Base-by-base conservation (phyloP, 64 coral and sea anemone species). In the Trachythela sp. region DNA sequence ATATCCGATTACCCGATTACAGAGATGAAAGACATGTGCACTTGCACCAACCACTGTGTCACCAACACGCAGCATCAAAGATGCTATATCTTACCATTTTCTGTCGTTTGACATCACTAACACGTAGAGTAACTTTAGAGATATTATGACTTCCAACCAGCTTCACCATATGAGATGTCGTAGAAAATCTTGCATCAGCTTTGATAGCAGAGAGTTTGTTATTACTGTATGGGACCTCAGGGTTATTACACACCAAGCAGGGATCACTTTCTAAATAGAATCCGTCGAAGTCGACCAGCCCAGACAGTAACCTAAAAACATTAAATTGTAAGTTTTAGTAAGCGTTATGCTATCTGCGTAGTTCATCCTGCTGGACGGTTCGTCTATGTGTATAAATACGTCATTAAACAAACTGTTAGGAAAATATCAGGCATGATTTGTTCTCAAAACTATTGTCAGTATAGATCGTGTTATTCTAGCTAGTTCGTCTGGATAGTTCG, bases 11-110 rank as follows among this genome's bases (percentile, higher is more conserved):
- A n/a, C n/a, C n/a, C n/a, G n/a, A n/a, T n/a, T n/a, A n/a, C n/a
- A n/a, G n/a, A n/a, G n/a, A n/a, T n/a, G n/a, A n/a, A n/a, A n/a
- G n/a, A n/a, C n/a, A n/a, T n/a, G n/a, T n/a, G n/a, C n/a, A n/a
- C n/a, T n/a, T n/a, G n/a, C n/a, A n/a, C n/a, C n/a, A n/a, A n/a
- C n/a, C n/a, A n/a, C n/a, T n/a, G n/a, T n/a, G n/a, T n/a, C n/a
- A n/a, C n/a, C n/a, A n/a, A n/a, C n/a, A n/a, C n/a, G n/a, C n/a
- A n/a, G n/a, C n/a, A n/a, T n/a, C n/a, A n/a, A n/a, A n/a, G n/a
- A n/a, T n/a, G n/a, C n/a, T n/a, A n/a, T n/a, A n/a, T n/a, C 70
- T 48, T 91, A 99, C 96, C 96, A 99, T 99, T 89, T 99, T 99
- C 49, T 99, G 96, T 70, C 96, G 90, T 83, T 99, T 99, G 37